Evolutionary conservation across 2,888 invertebrate species (phyloP).

Genomic region (Carcina quercana): DNA sequence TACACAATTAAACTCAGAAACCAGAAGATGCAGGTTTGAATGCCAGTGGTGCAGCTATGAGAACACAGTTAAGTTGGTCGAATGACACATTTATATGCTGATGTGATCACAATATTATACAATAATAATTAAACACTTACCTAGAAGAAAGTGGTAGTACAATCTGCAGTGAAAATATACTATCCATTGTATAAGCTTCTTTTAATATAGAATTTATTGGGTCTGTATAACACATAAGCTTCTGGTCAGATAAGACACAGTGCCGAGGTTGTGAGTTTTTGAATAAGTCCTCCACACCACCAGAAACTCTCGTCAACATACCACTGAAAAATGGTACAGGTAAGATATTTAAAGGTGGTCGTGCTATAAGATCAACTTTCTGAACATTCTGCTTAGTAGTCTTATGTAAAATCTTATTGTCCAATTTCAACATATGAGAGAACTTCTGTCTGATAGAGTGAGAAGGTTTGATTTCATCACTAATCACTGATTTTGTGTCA

Average conservation of each 20-base stretch:
- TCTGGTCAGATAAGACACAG: constrained; percentile 81
- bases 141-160: constrained; percentile 70
- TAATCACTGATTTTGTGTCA: constrained; percentile 22
- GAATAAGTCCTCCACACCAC: constrained; percentile 81
- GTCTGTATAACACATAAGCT: constrained; percentile 83
- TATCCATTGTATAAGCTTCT: constrained; percentile 80
- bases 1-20: too few relatives aligned
- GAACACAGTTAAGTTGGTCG: too few relatives aligned
- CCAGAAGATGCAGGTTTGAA: too few relatives aligned
- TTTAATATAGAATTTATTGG: constrained; percentile 79
- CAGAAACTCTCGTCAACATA: constrained; percentile 73
- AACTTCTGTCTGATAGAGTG: constrained; percentile 53
- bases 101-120: too few relatives aligned
- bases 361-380: constrained; percentile 50
- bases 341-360: constrained; percentile 65
- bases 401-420: constrained; percentile 58
- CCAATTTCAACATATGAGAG: constrained; percentile 64
- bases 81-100: too few relatives aligned
- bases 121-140: constrained; percentile 41
- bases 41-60: too few relatives aligned
- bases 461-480: constrained; percentile 33
- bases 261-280: constrained; percentile 85
- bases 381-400: constrained; percentile 28
- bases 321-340: constrained; percentile 74
- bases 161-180: constrained; percentile 78